These are phyloP conservation scores for Hozukius guyotensis DNA, from an alignment of 2,797 vertebrate species.

Conservation along the genomic window DNA sequence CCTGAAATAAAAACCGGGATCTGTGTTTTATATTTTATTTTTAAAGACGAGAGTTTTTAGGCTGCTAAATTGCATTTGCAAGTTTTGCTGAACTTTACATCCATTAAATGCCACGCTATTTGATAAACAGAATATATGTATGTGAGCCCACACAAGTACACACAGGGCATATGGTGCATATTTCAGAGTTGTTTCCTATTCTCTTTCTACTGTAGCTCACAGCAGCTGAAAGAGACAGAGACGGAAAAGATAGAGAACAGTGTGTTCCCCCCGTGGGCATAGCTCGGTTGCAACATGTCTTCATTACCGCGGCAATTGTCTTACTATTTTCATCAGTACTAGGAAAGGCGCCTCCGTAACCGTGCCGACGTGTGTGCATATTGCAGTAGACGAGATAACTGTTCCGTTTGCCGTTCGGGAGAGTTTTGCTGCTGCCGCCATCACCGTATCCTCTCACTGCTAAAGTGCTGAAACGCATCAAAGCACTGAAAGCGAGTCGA, in stretches of 20 bases:
- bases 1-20: neutral
- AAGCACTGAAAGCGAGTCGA: constrained; percentile 52
- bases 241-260: constrained; percentile 61
- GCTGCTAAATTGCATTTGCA: neutral
- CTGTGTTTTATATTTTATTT: neutral
- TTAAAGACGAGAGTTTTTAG: constrained; percentile 16
- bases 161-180: constrained; percentile 66
- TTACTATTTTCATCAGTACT: constrained; percentile 71
- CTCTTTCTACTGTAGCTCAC: constrained; percentile 72
- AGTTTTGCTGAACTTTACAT: constrained; percentile 44
- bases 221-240: constrained; percentile 68
- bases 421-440: constrained; percentile 8
- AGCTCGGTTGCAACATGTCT: constrained; percentile 73
- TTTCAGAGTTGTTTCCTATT: constrained; percentile 74
- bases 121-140: constrained; percentile 65
- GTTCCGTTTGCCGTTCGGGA: constrained; percentile 28
- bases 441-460: constrained; percentile 17
- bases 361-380: constrained; percentile 25
- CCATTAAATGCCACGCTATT: constrained; percentile 38
- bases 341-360: constrained; percentile 42
- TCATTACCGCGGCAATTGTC: constrained; percentile 72
- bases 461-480: constrained; percentile 44
- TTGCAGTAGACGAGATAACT: constrained; percentile 38
- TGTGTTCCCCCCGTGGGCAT: constrained; percentile 72
- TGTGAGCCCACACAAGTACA: constrained; percentile 5